phyloP scores from a whole-genome alignment of 2,797 vertebrate genomes.

The Argya squamiceps region DNA sequence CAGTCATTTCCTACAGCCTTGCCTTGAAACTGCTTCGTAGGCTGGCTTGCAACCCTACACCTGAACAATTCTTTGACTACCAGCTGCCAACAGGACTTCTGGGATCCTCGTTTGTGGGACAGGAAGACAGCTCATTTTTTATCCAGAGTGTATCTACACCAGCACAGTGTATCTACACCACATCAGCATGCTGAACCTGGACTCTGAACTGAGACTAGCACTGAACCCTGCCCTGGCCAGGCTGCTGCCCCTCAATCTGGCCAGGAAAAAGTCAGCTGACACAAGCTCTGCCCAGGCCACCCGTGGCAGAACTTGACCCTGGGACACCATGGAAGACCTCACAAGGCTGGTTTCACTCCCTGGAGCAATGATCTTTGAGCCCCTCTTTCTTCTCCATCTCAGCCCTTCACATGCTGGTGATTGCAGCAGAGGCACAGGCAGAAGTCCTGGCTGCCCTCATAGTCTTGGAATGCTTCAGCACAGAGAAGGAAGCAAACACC shows the following conservation, averaged over 20 bases:
- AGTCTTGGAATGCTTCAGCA: neutral
- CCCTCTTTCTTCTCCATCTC: neutral
- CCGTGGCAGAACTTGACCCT: neutral
- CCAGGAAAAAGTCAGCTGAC: neutral
- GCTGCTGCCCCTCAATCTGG: accelerated
- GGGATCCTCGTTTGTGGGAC: neutral
- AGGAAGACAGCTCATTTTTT: neutral
- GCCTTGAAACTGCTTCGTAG: neutral
- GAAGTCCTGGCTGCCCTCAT: accelerated
- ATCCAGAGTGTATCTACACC: neutral
- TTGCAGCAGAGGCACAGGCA: neutral
- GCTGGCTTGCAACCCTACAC: neutral
- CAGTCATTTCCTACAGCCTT: neutral
- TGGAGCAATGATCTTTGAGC: neutral
- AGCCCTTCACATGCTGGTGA: neutral
- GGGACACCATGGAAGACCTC: neutral
- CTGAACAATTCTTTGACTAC: neutral
- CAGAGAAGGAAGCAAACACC: neutral
- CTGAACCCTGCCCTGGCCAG: neutral
- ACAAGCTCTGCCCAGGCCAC: neutral
- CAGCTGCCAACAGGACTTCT: neutral
- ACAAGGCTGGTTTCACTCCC: neutral
- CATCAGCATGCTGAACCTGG: neutral
- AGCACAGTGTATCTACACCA: no score
- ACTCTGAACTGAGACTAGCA: neutral